Base-by-base conservation (phyloP, 2,888 invertebrate genomes). In the Drosophila prolongata region DNA sequence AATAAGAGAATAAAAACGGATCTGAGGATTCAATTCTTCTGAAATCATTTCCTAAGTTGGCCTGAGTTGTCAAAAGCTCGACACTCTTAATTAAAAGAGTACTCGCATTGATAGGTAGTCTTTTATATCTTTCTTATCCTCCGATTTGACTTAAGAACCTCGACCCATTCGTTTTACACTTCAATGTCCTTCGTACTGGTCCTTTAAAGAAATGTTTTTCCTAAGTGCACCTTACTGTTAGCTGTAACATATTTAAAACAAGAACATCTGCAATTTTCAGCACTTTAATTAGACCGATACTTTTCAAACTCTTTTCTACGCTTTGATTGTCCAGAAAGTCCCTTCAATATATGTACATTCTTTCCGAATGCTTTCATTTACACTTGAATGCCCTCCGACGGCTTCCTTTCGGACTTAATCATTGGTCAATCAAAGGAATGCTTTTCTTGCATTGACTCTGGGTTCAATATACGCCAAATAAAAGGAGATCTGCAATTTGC, bases 391-490 rank as follows among this genome's bases (percentile, higher is more conserved):
- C 27, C 50, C 50, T 10, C 16, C 24, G 16, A n/a, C 14, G 24
- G 46, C 14, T 62, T 50, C 50, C 34, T 34, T 38, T 40, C 34
- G 64, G 64, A 53, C 53, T 35, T 47, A 38, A 19, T 46, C 52
- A 30, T 35, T 61, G 65, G 61, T 61, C 65, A 65, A 46, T 62
- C 52, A 52, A 24, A 13, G 40, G 24, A 59, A 16, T 42, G 35
- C 37, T 53, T 35, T n/a, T 47, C 46, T 42, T 42, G 40, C 47
- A 19, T 10, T n/a, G 19, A 19, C 37, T 37, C 24, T 42, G 69
- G 74, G 82, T 85, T 82, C 80, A 82, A 80, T 64, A 85, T 79
- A 82, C 73, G 66, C 46, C 35, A 30, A 46, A 61, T 46, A 52
- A 40, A 49, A 53, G 35, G 70, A 81, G 64, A 60, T 74, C 65